Conservation (phyloP, 2,113 vertebrate genomes). For the Cinclus cinclus region DNA sequence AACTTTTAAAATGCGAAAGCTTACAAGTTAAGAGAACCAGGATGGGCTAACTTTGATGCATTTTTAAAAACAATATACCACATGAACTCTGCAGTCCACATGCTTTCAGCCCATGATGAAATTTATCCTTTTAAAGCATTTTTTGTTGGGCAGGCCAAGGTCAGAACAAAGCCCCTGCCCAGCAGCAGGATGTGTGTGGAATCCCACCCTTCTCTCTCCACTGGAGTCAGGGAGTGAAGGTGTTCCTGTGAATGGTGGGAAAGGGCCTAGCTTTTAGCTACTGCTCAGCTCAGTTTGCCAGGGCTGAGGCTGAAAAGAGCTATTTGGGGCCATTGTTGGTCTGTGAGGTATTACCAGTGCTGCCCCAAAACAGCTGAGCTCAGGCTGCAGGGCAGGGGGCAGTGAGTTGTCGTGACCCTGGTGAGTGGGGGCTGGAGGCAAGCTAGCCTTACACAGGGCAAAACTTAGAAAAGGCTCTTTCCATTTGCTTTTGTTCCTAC, state of each 20-base stretch:
- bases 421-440: neutral
- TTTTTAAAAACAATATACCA: neutral
- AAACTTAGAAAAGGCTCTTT: neutral
- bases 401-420: rapidly evolving
- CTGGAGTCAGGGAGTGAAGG: neutral
- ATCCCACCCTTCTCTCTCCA: neutral
- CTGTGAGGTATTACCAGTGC: neutral
- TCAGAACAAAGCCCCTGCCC: neutral
- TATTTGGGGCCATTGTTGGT: rapidly evolving
- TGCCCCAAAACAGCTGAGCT: rapidly evolving
- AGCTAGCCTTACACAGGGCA: rapidly evolving
- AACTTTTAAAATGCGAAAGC: neutral
- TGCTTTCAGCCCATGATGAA: neutral
- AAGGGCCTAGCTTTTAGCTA: neutral
- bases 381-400: rapidly evolving
- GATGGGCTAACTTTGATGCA: neutral
- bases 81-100: neutral
- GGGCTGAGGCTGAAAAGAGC: neutral
- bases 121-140: neutral
- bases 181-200: neutral
- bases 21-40: neutral
- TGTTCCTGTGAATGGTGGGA: rapidly evolving
- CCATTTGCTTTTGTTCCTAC: neutral
- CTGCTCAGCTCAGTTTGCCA: neutral
- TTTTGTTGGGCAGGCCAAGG: neutral